Percentiles rank a stretch among this genome's conserved stretches.
Evolutionary conservation across 2,797 vertebrate genomes (phyloP).

Genomic region (Crocidura indochinensis): DNA sequence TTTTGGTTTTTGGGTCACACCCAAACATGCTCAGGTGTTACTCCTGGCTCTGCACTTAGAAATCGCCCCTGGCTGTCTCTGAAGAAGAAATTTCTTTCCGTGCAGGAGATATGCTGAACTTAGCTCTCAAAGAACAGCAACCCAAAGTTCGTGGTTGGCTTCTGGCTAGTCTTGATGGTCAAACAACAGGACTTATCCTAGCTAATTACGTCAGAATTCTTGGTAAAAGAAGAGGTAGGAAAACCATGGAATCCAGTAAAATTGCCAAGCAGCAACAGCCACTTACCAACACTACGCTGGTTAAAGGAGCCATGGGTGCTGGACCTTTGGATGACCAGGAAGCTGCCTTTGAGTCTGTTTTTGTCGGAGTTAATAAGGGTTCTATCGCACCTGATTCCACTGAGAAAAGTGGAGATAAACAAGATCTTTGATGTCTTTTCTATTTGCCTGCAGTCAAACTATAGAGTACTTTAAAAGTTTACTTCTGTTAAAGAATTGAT

Average conservation of each 20-base stretch:
- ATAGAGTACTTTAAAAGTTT: slow-evolving; percentile 80
- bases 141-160: slow-evolving; percentile 98
- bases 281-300: slow-evolving; percentile 81
- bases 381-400: slow-evolving; percentile 76
- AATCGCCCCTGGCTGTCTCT: no score
- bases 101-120: slow-evolving; percentile 96
- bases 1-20: no score
- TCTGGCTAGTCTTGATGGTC: slow-evolving; percentile 96
- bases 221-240: slow-evolving; percentile 96
- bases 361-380: slow-evolving; percentile 89
- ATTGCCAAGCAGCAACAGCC: slow-evolving; percentile 88
- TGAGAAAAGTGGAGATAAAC: slow-evolving; percentile 86
- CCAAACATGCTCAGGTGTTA: no score
- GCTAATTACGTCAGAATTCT: slow-evolving; percentile 98
- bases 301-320: slow-evolving; percentile 81
- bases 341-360: slow-evolving; percentile 94
- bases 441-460: slow-evolving; percentile 79
- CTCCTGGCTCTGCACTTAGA: no score
- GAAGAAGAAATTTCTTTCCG: slow-evolving; percentile 96
- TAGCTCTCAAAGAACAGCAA: slow-evolving; percentile 98
- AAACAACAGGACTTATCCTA: slow-evolving; percentile 95
- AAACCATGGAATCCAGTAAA: slow-evolving; percentile 91
- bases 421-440: slow-evolving; percentile 87
- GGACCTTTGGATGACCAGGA: slow-evolving; percentile 90
- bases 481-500: slow-evolving; percentile 78